phyloP scores from a whole-genome alignment of 2,888 invertebrate genomes.

The Drosophila barbarae region DNA sequence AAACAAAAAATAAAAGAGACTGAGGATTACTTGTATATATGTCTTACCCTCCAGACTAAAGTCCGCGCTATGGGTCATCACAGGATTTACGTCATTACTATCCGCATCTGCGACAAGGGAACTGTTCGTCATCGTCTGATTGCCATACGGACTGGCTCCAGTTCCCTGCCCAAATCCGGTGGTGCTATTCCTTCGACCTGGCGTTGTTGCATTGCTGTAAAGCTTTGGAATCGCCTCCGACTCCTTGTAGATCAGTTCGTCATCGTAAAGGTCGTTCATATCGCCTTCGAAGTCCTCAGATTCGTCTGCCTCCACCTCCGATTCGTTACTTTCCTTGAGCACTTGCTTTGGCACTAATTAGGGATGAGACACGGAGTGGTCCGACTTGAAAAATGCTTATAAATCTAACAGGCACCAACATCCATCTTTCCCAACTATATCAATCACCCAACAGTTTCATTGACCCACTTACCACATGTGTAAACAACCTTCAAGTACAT shows the following conservation, averaged over 20 bases:
- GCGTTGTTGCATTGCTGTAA: constrained; percentile 77
- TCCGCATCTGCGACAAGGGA: constrained; percentile 67
- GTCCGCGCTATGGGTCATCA: constrained; percentile 78
- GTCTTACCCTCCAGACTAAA: constrained; percentile 77
- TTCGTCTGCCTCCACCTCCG: constrained; percentile 89
- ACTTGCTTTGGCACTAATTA: constrained; percentile 89
- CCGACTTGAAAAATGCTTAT: constrained; percentile 21
- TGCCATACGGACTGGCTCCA: constrained; percentile 49
- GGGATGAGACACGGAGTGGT: background rate
- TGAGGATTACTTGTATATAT: background rate
- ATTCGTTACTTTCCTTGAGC: constrained; percentile 90
- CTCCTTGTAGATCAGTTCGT: constrained; percentile 82
- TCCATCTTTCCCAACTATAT: constrained; percentile 40
- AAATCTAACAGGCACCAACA: constrained; percentile 50
- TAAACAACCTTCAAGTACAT: constrained; percentile 94
- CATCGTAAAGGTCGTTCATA: constrained; percentile 81
- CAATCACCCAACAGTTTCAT: constrained; percentile 1
- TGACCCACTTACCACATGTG: constrained; percentile 87
- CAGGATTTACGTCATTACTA: constrained; percentile 74
- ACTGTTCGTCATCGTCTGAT: constrained; percentile 56
- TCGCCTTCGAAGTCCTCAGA: constrained; percentile 81
- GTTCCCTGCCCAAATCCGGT: constrained; percentile 30
- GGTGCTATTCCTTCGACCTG: constrained; percentile 54
- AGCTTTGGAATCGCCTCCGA: constrained; percentile 82
- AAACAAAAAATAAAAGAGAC: background rate